Base-by-base conservation (phyloP, 2,888 invertebrate genomes). In the Eupithecia tripunctaria region DNA sequence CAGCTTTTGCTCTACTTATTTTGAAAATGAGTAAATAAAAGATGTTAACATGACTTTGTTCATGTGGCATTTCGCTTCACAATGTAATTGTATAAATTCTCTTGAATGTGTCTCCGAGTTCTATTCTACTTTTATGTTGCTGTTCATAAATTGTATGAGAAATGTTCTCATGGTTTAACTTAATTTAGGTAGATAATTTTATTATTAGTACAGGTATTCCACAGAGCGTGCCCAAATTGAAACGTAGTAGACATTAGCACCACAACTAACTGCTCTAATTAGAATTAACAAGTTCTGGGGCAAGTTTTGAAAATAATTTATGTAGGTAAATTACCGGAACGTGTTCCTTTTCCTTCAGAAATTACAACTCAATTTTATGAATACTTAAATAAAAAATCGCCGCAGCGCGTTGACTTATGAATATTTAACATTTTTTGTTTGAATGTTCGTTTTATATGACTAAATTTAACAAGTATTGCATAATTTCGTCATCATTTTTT, bases 231-330 rank as follows among this genome's bases (percentile, higher is more conserved):
- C 3, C 38, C 1, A 56, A 36, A 64, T 64, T 64, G 38, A 38
- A 64, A 64, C 36, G 18, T 14, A 32, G 32, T 36, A 41, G 5
- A 25, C 32, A 64, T 38, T 64, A 25, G 21, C n/a, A 21, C 62
- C 29, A 36, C 32, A n/a, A 36, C n/a, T 21, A 60, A 8, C 15
- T 12, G 36, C 63, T 63, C 29, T 63, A 63, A 63, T 63, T 38
- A 25, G 38, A 64, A 74, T 71, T 62, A 68, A 59, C 68, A 74
- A 60, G 32, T 67, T 67, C 47, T 41, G 47, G 62, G 27, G 38
- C n/a, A 64, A 63, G 62, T 32, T 67, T 71, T 71, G n/a, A 62
- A 32, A 69, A 69, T 63, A 56, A 36, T 21, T 67, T 43, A 67
- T 29, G 29, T 59, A 25, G 25, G 59, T 59, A 41, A 41, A 59